These are phyloP conservation scores for Drosophila micromelanica DNA, from an alignment of 1,140 invertebrate species.

Conservation along the genomic window DNA sequence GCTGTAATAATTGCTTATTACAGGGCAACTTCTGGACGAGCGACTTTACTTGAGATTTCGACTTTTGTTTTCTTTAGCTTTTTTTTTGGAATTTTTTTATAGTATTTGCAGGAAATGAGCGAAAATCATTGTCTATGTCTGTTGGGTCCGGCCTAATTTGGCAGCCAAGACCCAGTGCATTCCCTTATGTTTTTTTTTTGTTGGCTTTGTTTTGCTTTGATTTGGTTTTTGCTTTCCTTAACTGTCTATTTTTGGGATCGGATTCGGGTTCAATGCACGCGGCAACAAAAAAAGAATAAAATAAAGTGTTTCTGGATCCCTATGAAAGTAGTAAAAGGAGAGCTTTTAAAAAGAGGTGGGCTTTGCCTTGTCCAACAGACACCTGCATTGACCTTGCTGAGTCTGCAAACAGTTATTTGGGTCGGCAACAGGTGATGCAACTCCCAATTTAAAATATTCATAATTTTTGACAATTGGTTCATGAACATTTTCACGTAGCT, in stretches of 20 bases:
- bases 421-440: constrained; percentile 28
- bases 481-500: constrained; percentile 40
- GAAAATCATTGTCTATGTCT: constrained; percentile 51
- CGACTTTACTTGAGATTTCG: background rate
- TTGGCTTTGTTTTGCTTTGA: background rate
- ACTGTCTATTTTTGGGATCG: constrained; percentile 3
- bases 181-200: background rate
- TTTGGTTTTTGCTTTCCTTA: background rate
- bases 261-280: constrained; percentile 50
- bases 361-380: background rate
- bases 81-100: background rate
- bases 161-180: constrained; percentile 21
- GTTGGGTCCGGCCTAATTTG: constrained; percentile 44
- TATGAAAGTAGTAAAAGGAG: too few species aligned
- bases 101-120: constrained; percentile 46
- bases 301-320: too few species aligned
- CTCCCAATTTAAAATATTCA: background rate
- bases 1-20: too few species aligned
- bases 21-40: background rate
- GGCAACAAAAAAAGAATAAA: background rate
- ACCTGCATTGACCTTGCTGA: constrained; percentile 30
- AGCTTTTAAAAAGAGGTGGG: too few species aligned
- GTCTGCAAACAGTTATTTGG: constrained; percentile 5
- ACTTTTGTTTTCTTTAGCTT: background rate
- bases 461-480: constrained; percentile 41